phyloP scores from a whole-genome alignment of 2,797 vertebrate genomes.

The Buceros bicornis region DNA sequence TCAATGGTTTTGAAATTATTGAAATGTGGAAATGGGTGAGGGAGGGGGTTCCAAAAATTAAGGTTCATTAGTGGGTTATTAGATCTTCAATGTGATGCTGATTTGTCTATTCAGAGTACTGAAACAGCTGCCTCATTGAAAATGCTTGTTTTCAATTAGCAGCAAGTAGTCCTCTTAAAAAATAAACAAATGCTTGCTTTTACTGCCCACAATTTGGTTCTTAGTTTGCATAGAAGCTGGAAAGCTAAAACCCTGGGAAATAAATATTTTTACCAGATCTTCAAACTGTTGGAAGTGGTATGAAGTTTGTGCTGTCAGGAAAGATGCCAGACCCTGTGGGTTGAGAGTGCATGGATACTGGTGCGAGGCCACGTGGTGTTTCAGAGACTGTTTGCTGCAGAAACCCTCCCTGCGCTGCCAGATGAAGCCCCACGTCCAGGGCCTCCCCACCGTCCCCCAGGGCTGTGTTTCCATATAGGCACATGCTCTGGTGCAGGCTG shows the following conservation, averaged over 20 bases:
- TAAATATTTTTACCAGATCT: conserved; percentile 19
- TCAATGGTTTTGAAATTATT: neutral
- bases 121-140: conserved; percentile 56
- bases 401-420: neutral
- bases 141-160: conserved; percentile 57
- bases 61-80: neutral
- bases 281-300: neutral
- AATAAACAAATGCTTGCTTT: conserved; percentile 60
- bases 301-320: neutral
- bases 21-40: neutral
- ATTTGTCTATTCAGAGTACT: conserved; percentile 19
- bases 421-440: neutral
- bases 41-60: neutral
- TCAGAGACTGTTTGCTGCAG: neutral
- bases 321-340: accelerated
- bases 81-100: conserved; percentile 26
- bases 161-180: conserved; percentile 46
- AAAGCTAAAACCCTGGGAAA: conserved; percentile 31
- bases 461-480: neutral
- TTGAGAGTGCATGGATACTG: neutral
- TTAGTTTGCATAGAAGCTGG: neutral
- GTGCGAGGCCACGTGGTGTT: neutral
- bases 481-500: neutral
- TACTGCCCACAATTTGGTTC: conserved; percentile 31
- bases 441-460: accelerated